These are phyloP conservation scores for Pseudoatta argentina DNA, from an alignment of 1,140 invertebrate species.

Conservation along the genomic window DNA sequence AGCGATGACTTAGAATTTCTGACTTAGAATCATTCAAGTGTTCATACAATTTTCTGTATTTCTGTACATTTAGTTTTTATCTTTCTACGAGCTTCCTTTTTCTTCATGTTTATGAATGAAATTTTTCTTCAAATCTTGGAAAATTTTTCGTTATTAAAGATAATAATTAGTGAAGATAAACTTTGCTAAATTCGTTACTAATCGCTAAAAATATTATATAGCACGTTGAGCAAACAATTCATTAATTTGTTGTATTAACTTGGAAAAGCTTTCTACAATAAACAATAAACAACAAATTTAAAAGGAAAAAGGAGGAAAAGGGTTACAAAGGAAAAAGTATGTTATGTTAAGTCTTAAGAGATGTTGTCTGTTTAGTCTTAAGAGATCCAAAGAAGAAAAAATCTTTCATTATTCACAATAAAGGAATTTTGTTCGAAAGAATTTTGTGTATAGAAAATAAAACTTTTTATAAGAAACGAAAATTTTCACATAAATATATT, in stretches of 20 bases:
- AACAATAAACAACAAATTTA: no score
- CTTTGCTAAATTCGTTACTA: neutral
- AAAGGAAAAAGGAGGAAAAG: neutral
- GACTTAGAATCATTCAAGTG: neutral
- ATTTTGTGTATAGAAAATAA: neutral
- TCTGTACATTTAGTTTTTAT: neutral
- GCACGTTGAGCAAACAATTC: neutral
- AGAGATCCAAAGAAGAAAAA: neutral
- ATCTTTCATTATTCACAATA: neutral
- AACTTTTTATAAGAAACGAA: neutral
- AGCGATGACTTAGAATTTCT: neutral
- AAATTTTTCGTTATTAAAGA: neutral
- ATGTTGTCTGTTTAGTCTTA: no score
- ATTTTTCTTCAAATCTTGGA: neutral
- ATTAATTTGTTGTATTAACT: neutral
- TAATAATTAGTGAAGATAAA: neutral
- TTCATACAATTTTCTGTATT: no score
- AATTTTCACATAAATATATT: neutral
- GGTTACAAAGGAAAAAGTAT: neutral
- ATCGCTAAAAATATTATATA: neutral
- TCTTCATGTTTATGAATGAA: neutral
- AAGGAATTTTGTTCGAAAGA: neutral
- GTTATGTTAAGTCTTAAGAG: neutral
- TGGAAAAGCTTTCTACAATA: neutral
- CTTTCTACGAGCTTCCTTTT: neutral